A percentile compares a stretch with the other conserved stretches of the same genome.
Conservation (phyloP, 1,140 invertebrate species). For the Zaprionus inermis region DNA sequence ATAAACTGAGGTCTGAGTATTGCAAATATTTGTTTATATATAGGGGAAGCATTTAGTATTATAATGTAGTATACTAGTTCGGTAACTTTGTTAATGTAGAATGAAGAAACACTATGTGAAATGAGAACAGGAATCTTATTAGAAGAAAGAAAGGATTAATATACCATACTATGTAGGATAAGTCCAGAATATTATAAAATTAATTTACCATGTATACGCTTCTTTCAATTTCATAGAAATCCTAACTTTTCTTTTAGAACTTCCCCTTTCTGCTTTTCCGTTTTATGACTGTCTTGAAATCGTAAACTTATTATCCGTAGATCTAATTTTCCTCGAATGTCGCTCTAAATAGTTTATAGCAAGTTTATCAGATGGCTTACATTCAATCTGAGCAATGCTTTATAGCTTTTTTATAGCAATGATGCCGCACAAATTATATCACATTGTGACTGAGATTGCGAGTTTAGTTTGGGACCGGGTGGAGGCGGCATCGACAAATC, state of each 20-base stretch:
- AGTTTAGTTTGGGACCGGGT: background rate
- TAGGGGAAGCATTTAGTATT: background rate
- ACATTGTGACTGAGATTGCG: constrained; percentile 24
- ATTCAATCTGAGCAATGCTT: constrained; percentile 29
- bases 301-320: constrained; percentile 6
- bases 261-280: background rate
- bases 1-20: too few relatives aligned
- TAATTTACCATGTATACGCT: too few relatives aligned
- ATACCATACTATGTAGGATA: too few relatives aligned
- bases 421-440: constrained; percentile 56
- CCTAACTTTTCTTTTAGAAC: background rate
- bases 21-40: too few relatives aligned
- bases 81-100: too few relatives aligned
- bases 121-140: too few relatives aligned
- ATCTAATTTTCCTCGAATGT: constrained; percentile 5
- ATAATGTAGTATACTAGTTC: background rate
- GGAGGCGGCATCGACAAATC: background rate
- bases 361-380: constrained; percentile 27
- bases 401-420: constrained; percentile 37
- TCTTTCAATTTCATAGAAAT: background rate
- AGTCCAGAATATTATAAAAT: too few relatives aligned
- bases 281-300: background rate
- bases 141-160: too few relatives aligned
- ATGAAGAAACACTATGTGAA: too few relatives aligned
- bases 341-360: constrained; percentile 32